Conservation (phyloP, 2,888 invertebrate genomes). For the Diarsia dahlii region DNA sequence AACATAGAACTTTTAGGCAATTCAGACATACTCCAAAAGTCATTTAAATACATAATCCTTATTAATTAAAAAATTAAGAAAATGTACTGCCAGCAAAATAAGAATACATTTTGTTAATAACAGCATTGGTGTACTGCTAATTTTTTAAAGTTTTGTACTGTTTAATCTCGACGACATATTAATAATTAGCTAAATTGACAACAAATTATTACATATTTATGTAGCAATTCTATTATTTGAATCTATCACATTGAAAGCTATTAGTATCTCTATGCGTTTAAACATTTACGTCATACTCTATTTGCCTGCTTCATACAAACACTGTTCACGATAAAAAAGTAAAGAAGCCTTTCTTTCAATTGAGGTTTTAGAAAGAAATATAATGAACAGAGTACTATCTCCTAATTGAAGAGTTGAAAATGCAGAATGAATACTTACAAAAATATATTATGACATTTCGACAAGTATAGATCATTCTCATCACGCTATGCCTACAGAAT, state of each 20-base stretch:
- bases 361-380: slow-evolving; percentile 2
- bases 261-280: slow-evolving; percentile 30
- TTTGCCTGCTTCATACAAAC: slow-evolving; percentile 15
- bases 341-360: background rate
- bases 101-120: slow-evolving; percentile 35
- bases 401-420: slow-evolving; percentile 23
- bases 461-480: slow-evolving; percentile 41
- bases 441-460: slow-evolving; percentile 56
- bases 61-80: slow-evolving; percentile 35
- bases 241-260: slow-evolving; percentile 62
- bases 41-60: slow-evolving; percentile 38
- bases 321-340: background rate
- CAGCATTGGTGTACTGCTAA: slow-evolving; percentile 23
- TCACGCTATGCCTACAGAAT: slow-evolving; percentile 21
- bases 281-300: slow-evolving; percentile 5
- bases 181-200: slow-evolving; percentile 45
- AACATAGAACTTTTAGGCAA: slow-evolving; percentile 70
- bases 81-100: slow-evolving; percentile 44
- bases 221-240: slow-evolving; percentile 32
- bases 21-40: slow-evolving; percentile 53
- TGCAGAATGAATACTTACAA: slow-evolving; percentile 47
- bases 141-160: slow-evolving; percentile 57
- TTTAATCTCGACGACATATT: slow-evolving; percentile 50
- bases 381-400: background rate
- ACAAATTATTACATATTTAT: slow-evolving; percentile 33